These are phyloP conservation scores for Cryptocheilus praepositus DNA, from an alignment of 2,888 invertebrate genomes.

Conservation along the genomic window DNA sequence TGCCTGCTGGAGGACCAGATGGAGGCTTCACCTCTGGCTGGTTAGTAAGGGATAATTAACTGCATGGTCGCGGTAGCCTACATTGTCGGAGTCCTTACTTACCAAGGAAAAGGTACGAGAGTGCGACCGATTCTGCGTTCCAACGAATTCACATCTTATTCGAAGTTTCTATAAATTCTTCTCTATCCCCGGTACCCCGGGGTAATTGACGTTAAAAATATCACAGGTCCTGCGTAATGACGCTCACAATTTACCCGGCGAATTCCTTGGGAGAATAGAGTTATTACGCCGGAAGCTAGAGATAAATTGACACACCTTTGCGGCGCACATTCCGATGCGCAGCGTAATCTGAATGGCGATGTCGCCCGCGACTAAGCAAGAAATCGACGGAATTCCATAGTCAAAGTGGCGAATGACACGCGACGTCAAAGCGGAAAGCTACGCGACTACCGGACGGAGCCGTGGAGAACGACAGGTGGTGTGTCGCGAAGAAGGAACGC, in stretches of 20 bases:
- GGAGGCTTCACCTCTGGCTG: slow-evolving; percentile 54
- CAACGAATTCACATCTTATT: too few relatives aligned
- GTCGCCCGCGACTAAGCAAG: slow-evolving; percentile 26
- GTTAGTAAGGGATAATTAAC: slow-evolving; percentile 58
- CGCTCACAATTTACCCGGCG: neutral
- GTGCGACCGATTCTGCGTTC: slow-evolving; percentile 21
- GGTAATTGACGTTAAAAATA: too few relatives aligned
- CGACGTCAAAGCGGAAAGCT: slow-evolving; percentile 53
- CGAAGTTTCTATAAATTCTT: too few relatives aligned
- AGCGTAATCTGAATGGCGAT: neutral
- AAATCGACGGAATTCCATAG: slow-evolving; percentile 44
- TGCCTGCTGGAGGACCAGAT: slow-evolving; percentile 46
- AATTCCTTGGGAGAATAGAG: slow-evolving; percentile 12
- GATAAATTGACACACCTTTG: neutral
- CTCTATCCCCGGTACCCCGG: too few relatives aligned
- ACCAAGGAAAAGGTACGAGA: slow-evolving; percentile 28
- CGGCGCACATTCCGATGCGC: too few relatives aligned
- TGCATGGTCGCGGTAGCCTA: slow-evolving; percentile 35
- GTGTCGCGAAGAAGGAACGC: slow-evolving; percentile 8
- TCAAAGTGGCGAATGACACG: slow-evolving; percentile 63
- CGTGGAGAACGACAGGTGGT: slow-evolving; percentile 51
- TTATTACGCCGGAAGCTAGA: slow-evolving; percentile 7
- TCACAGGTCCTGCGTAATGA: too few relatives aligned
- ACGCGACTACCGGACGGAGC: slow-evolving; percentile 39
- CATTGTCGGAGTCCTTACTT: slow-evolving; percentile 34